Evolutionary conservation across 2,888 invertebrate genomes (phyloP), one percentile per base, ranked within the genome.

Genomic region (Tachina grossa): DNA sequence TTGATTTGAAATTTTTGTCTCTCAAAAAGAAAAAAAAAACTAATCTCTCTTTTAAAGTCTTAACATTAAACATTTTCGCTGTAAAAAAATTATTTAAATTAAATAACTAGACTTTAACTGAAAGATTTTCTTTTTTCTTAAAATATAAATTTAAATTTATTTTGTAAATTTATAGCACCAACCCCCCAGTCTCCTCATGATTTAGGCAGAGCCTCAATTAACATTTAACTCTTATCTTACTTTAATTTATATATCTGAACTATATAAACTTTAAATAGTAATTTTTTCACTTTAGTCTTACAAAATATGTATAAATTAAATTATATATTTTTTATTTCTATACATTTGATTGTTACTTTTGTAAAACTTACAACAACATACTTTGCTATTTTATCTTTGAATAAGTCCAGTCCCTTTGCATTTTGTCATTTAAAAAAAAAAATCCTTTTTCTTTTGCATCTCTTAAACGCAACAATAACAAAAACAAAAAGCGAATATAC

Each of bases 181-280:
- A 31, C 14, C 39, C 16, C 16, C 41, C 57, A 59, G 22, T 22
- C 47, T 39, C 22, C 14, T 31, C 1, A 66, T 72, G 61, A 84
- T 87, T 68, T 89, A 89, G 90, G 90, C 90, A 87, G 90, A 90
- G 90, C 90, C 90, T 90, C 81, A 83, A 63, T 80, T 72, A 85
- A 82, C 65, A 57, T 68, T 51, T 51, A 87, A 88, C 41, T 83
- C 19, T 19, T 82, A 39, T 84, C 88, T 74, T 55, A 77, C 77
- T 39, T 72, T 72, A 59, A 77, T 57, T 77, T 72, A 66, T 77
- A 72, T 59, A 53, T 9, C 11, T 45, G 11, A 41, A 68, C 51
- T 45, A 45, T 65, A 53, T 47, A 53, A 51, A 55, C 13, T 49
- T 61, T 53, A 75, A 75, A 47, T 22, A 69, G 55, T 76, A 68